phyloP scores from a whole-genome alignment of 2,888 invertebrate species.

The Subacronicta megacephala region DNA sequence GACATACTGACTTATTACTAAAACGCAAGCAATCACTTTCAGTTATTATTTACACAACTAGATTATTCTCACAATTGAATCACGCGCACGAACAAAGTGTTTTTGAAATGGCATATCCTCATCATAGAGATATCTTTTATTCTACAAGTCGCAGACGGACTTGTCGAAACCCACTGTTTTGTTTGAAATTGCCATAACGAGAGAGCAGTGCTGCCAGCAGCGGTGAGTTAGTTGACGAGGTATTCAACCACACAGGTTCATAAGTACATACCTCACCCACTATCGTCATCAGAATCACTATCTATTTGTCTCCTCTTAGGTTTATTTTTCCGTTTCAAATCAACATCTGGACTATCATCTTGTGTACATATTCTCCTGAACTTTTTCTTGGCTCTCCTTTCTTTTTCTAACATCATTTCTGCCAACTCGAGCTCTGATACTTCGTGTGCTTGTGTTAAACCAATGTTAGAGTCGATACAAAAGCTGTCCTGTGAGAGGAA shows the following conservation, averaged over 20 bases:
- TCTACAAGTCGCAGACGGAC: no score
- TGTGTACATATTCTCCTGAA: slow-evolving; percentile 45
- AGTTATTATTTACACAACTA: not conserved
- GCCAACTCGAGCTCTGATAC: slow-evolving; percentile 91
- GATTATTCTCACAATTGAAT: not conserved
- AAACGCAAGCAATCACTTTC: not conserved
- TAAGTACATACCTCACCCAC: slow-evolving; percentile 27
- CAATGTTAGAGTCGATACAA: slow-evolving; percentile 90
- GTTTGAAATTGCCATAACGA: no score
- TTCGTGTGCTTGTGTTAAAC: slow-evolving; percentile 80
- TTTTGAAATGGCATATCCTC: not conserved
- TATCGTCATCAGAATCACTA: slow-evolving; percentile 83
- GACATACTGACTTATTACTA: not conserved
- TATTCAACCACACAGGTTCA: not conserved
- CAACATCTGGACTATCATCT: slow-evolving; percentile 72
- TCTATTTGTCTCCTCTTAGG: slow-evolving; percentile 71
- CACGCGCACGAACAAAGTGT: not conserved
- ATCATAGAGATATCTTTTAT: no score
- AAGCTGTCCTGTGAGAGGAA: slow-evolving; percentile 89
- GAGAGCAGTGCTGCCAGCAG: no score
- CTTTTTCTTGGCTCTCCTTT: slow-evolving; percentile 65
- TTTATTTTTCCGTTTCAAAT: slow-evolving; percentile 68
- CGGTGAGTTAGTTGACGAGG: no score
- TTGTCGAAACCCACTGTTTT: no score
- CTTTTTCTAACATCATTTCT: slow-evolving; percentile 87